A percentile compares a stretch with the other conserved stretches of the same genome.
Conservation (phyloP, 2,888 invertebrate species). For the Neoascia interrupta region DNA sequence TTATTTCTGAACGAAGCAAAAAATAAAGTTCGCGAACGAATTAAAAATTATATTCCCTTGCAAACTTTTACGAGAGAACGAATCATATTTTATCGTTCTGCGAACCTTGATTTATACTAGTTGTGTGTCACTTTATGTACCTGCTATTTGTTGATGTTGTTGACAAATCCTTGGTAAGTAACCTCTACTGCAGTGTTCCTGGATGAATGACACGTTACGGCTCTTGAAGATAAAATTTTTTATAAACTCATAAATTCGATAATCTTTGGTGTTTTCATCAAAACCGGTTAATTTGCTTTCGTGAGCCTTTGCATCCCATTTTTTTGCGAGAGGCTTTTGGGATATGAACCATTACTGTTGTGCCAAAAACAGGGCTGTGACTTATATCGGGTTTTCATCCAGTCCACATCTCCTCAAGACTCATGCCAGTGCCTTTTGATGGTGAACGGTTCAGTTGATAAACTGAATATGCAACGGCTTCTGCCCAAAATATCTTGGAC, state of each 20-base stretch:
- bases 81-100: no score
- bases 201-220: constrained; percentile 45
- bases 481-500: neutral
- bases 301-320: constrained; percentile 47
- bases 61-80: no score
- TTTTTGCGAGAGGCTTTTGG: constrained; percentile 33
- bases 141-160: neutral
- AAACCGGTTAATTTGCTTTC: constrained; percentile 47
- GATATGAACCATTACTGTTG: constrained; percentile 4
- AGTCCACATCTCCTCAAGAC: neutral
- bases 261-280: constrained; percentile 58
- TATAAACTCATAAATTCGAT: constrained; percentile 12
- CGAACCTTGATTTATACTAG: no score
- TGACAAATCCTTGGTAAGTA: neutral
- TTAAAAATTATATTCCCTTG: no score
- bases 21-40: no score
- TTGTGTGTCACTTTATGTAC: no score
- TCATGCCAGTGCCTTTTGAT: constrained; percentile 2
- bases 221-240: constrained; percentile 39
- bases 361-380: constrained; percentile 7
- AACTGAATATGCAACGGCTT: constrained; percentile 14
- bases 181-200: neutral
- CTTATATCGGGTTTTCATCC: neutral
- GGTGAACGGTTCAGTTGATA: constrained; percentile 6
- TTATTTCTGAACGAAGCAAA: no score